These are phyloP conservation scores for Drosophila anceps DNA, from an alignment of 2,888 invertebrate species.

Conservation along the genomic window DNA sequence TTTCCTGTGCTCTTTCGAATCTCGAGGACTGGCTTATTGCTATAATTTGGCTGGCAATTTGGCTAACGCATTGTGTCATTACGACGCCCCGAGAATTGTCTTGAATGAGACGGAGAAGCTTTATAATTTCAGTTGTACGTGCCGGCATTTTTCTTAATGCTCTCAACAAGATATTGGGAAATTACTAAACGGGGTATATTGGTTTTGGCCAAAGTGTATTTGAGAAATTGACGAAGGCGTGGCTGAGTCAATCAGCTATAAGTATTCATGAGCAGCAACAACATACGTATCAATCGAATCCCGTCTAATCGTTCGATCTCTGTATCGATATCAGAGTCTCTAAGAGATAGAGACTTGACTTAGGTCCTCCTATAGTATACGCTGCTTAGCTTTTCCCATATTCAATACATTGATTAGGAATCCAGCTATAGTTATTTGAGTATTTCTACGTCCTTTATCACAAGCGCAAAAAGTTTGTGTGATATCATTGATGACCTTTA, in stretches of 20 bases:
- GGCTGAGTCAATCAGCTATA: background rate
- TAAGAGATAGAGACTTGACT: too few species aligned
- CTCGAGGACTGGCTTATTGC: constrained; percentile 34
- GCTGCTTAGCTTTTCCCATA: too few species aligned
- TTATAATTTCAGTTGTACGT: constrained; percentile 70
- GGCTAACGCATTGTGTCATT: constrained; percentile 72
- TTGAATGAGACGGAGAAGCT: constrained; percentile 13
- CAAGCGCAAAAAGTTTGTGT: too few species aligned
- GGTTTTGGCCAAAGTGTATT: background rate
- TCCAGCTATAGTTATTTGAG: too few species aligned
- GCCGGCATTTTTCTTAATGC: constrained; percentile 60
- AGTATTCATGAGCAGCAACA: too few species aligned
- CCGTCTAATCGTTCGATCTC: too few species aligned
- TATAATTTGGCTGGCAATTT: constrained; percentile 77
- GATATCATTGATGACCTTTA: too few species aligned
- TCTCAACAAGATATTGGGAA: background rate
- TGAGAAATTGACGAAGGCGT: background rate
- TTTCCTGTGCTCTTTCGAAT: constrained; percentile 66
- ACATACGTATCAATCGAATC: too few species aligned
- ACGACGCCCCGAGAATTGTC: constrained; percentile 49
- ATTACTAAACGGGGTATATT: background rate
- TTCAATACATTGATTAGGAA: too few species aligned
- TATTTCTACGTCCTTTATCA: too few species aligned
- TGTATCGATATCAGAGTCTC: background rate
- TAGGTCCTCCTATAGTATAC: background rate